These are phyloP conservation scores for Chrysolina oricalcia DNA, from an alignment of 2,888 invertebrate species.

Conservation along the genomic window DNA sequence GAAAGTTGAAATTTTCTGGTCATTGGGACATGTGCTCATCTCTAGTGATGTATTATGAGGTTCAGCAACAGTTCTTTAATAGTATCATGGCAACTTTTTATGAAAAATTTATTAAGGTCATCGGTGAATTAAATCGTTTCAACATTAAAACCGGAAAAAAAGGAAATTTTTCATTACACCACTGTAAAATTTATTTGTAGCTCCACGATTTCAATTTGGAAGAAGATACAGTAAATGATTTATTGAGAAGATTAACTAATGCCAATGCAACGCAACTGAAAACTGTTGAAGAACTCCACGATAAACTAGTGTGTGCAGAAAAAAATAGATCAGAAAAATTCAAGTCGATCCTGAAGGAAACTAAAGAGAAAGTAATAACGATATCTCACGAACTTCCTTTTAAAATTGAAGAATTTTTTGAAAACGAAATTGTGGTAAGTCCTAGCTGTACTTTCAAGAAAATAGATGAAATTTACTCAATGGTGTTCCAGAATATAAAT, in stretches of 20 bases:
- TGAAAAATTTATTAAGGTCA: no score
- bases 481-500: constrained; percentile 63
- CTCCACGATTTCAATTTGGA: constrained; percentile 29
- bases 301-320: constrained; percentile 56
- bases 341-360: constrained; percentile 59
- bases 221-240: constrained; percentile 45
- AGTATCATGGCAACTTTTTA: no score
- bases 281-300: constrained; percentile 55
- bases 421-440: constrained; percentile 63
- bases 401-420: constrained; percentile 64
- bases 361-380: constrained; percentile 59
- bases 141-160: no score
- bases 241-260: constrained; percentile 34
- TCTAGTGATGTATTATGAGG: no score
- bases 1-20: no score
- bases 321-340: constrained; percentile 58
- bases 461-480: no score
- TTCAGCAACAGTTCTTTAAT: no score
- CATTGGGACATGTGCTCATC: no score
- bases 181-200: not conserved
- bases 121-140: no score
- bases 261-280: constrained; percentile 43
- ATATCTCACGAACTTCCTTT: constrained; percentile 62
- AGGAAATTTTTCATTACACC: no score
- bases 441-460: not conserved